Evolutionary conservation across 2,888 invertebrate genomes (phyloP).

Genomic region (Bombyx huttoni): DNA sequence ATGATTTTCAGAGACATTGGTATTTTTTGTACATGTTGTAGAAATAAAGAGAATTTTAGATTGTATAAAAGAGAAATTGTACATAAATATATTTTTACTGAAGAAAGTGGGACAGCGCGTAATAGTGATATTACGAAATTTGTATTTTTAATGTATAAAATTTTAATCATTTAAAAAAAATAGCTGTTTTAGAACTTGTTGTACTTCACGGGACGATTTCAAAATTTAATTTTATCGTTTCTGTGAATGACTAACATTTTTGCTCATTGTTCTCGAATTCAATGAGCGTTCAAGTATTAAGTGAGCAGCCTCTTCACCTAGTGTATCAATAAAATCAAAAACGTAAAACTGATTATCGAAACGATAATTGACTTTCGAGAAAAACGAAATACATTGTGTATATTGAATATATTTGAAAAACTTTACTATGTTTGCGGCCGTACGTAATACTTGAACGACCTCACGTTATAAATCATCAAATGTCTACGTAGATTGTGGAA

Average conservation of each 20-base stretch:
- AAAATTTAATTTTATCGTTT: not conserved
- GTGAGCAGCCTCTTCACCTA: no score
- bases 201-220: not conserved
- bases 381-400: no score
- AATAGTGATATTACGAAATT: not conserved
- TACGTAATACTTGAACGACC: no score
- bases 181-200: not conserved
- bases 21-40: conserved; percentile 62
- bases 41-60: conserved; percentile 45
- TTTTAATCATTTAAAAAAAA: not conserved
- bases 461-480: not conserved
- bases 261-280: not conserved
- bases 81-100: conserved; percentile 23
- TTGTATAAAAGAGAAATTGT: conserved; percentile 51
- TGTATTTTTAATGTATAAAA: not conserved
- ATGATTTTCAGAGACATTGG: conserved; percentile 3
- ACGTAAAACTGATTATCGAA: no score
- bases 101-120: not conserved
- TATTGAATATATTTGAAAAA: no score
- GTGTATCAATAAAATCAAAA: no score
- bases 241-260: not conserved
- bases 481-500: not conserved
- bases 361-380: no score
- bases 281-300: no score
- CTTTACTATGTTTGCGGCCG: no score